Conservation (phyloP, 2,888 invertebrate species). For the Bursaphelenchus okinawaensis region DNA sequence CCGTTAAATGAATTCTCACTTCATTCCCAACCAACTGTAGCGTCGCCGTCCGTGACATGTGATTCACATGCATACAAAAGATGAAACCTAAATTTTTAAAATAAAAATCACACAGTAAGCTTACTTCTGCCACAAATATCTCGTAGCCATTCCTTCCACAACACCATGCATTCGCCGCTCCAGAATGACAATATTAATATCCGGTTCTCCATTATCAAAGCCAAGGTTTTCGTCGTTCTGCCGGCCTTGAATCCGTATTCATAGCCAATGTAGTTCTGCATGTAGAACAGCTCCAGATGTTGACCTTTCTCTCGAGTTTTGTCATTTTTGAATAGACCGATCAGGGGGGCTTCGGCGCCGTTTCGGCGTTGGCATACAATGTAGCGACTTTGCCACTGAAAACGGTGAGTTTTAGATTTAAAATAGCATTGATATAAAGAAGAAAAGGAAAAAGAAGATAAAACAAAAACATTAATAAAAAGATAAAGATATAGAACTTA, state of each 20-base stretch:
- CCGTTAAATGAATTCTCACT: slow-evolving; percentile 14
- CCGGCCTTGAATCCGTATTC: slow-evolving; percentile 29
- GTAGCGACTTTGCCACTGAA: slow-evolving; percentile 26
- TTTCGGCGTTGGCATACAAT: slow-evolving; percentile 29
- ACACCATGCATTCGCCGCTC: slow-evolving; percentile 28
- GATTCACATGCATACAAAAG: slow-evolving; percentile 9
- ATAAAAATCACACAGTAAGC: neutral
- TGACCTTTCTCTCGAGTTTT: slow-evolving; percentile 25
- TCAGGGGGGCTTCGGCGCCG: slow-evolving; percentile 25
- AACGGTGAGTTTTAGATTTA: neutral
- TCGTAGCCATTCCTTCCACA: slow-evolving; percentile 32
- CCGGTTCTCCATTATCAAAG: slow-evolving; percentile 24
- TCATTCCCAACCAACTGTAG: slow-evolving; percentile 11
- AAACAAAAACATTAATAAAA: neutral
- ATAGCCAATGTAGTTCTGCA: slow-evolving; percentile 31
- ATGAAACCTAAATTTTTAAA: slow-evolving; percentile 1
- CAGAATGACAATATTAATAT: slow-evolving; percentile 25
- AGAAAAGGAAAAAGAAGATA: neutral
- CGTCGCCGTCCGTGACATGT: slow-evolving; percentile 10
- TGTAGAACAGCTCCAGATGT: slow-evolving; percentile 28
- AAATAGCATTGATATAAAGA: slow-evolving; percentile 1
- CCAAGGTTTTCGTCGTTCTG: slow-evolving; percentile 27
- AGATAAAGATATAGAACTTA: no score
- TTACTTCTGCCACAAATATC: slow-evolving; percentile 31
- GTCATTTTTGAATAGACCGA: slow-evolving; percentile 31